Evolutionary conservation across 2,797 vertebrate species (phyloP), one percentile per base, ranked within the genome.

Genomic region (Syngnathus acus): DNA sequence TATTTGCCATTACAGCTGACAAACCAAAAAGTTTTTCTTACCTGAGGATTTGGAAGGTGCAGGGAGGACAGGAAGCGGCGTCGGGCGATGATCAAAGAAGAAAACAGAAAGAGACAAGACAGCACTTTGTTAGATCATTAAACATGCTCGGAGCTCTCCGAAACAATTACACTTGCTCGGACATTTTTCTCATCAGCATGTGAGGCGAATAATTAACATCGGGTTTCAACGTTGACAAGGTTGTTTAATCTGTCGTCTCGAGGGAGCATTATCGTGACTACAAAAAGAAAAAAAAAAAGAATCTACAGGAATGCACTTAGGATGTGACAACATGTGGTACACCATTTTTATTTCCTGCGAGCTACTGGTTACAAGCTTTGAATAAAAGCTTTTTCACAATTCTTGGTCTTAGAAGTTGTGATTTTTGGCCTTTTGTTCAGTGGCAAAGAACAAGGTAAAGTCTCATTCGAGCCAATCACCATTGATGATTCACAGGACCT

Each of bases 381-480:
- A 3, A 32, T 3, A 32, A 32, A 32, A 32, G 2, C 26, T 32
- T 32, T 32, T 19, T 50, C 11, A n/a, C 19, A 3, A 45, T 45
- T 16, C 1, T 47, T 47, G 4, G 45, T 16, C 19, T 50, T 8
- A n/a, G 48, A 51, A 51, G 19, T 51, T 32, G 26, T 2, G 26
- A 32, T 32, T 60, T 40, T 1, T 9, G 39, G 39, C 14, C 54
- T 40, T 60, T n/a, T 60, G 38, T 40, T 40, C 9, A 40, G 13
- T 40, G 13, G 38, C 64, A 51, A n/a, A 53, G 1, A 67, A 73
- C 72, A 76, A 64, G 67, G 80, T 82, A 72, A 75, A 53, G 74
- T 82, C 79, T 77, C 82, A 79, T 82, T 86, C 80, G 72, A 78
- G 76, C 77, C 79, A 84, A 83, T 88, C 83, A 80, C 65, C 51